Evolutionary conservation across 2,888 invertebrate species (phyloP).

Genomic region (Lepas anatifera): DNA sequence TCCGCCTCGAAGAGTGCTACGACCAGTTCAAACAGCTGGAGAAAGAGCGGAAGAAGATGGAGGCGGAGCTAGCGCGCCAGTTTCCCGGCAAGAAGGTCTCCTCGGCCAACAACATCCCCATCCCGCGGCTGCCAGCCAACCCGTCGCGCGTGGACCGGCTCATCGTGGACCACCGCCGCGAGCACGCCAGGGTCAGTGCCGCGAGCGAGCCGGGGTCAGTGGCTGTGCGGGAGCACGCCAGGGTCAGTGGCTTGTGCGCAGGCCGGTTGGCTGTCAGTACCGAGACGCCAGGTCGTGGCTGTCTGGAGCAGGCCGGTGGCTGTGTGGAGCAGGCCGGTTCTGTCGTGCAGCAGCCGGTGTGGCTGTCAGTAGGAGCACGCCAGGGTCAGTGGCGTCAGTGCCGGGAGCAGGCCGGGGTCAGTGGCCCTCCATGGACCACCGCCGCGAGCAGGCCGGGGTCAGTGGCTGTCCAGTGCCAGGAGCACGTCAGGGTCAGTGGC

Average conservation of each 20-base stretch:
- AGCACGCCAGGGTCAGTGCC: constrained; percentile 46
- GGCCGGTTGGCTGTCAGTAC: no score
- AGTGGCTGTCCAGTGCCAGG: no score
- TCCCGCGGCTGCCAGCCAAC: constrained; percentile 62
- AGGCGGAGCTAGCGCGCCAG: constrained; percentile 59
- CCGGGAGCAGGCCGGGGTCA: no score
- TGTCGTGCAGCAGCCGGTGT: no score
- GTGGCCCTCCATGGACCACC: constrained; percentile 66
- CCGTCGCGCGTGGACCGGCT: constrained; percentile 65
- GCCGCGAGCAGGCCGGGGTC: constrained; percentile 47
- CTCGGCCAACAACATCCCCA: constrained; percentile 57
- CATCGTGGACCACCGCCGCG: constrained; percentile 64
- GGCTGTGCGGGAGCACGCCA: not conserved
- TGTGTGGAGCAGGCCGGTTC: no score
- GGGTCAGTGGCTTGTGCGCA: not conserved
- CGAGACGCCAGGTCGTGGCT: no score
- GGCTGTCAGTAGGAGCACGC: no score
- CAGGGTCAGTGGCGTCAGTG: no score
- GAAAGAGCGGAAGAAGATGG: constrained; percentile 65
- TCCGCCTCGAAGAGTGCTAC: constrained; percentile 60
- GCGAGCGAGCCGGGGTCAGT: not conserved
- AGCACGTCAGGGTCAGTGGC: not conserved
- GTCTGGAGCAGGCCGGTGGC: no score
- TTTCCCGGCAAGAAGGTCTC: constrained; percentile 66
- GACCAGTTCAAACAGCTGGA: constrained; percentile 67